Base-by-base conservation (phyloP, 1,140 invertebrate species). In the Drosophila micromelanica region DNA sequence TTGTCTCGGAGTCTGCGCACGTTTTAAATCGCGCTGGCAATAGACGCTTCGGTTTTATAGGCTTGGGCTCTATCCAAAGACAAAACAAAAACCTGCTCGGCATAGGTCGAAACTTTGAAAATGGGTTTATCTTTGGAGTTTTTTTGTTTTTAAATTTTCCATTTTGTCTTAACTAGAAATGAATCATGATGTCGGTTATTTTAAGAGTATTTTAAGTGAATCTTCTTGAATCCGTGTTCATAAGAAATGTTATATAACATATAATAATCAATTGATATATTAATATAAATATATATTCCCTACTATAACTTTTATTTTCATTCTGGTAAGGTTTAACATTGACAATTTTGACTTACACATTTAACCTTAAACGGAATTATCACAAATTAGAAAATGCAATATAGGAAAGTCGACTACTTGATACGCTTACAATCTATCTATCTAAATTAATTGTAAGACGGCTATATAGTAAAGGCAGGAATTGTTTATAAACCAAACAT, bases 1-100 rank as follows among this genome's bases (percentile, higher is more conserved):
- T 54, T 72, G 68, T 62, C 61, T 17, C 72, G 63, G 60, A 61
- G 62, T 43, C 71, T 72, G 61, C 63, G 45, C 46, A 37, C 68
- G 57, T 69, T 73, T 48, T 86, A 78, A 82, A 68, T 62, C 68
- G 75, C 64, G 72, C 52, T 78, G 55, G 64, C 65, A 43, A 30
- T 40, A 54, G 63, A 67, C 75, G 51, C 38, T 38, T 48, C 40
- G 48, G 42, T 87, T 86, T 86, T 87, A 86, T 86, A 86, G 63
- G 63, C 64, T 55, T 35, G 46, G 32, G 43, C 55, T 43, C 37
- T 27, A 55, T 38, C 55, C 30, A 57, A 51, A 57, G 43, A 12
- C 37, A 54, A 43, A 48, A 20, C 27, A 61, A 70, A 65, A 71
- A 71, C 43, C 59, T 7, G 73, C 69, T 68, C 59, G 54, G 43